phyloP scores from a whole-genome alignment of 2,797 vertebrate species.

The Parauchenoglanis ngamensis region DNA sequence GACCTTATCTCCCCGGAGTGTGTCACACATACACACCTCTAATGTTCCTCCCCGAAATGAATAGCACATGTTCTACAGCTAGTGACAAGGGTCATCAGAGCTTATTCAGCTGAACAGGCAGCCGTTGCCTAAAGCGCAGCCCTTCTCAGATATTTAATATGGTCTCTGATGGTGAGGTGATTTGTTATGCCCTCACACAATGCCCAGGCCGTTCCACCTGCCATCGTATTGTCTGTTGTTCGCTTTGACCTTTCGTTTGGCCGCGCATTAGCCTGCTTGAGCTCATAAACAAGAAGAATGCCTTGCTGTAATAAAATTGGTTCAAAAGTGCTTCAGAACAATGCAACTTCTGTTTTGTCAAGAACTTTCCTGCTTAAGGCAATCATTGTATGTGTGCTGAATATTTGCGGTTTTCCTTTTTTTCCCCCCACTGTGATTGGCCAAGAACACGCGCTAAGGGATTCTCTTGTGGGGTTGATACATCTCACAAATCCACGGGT shows the following conservation, averaged over 20 bases:
- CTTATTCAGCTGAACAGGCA: conserved; percentile 7
- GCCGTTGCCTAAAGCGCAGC: conserved; percentile 2
- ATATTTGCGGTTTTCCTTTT: conserved; percentile 55
- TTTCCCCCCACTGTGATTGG: neutral
- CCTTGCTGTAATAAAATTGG: conserved; percentile 25
- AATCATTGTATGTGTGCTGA: conserved; percentile 41
- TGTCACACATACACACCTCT: conserved; percentile 15
- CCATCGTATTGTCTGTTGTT: conserved; percentile 42
- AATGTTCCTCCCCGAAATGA: conserved; percentile 41
- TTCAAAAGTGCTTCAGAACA: conserved; percentile 34
- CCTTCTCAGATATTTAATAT: conserved; percentile 37
- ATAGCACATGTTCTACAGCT: conserved; percentile 46
- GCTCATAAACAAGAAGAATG: conserved; percentile 36
- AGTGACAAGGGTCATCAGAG: conserved; percentile 26
- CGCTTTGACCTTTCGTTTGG: conserved; percentile 46
- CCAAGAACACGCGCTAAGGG: neutral
- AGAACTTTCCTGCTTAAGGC: conserved; percentile 49
- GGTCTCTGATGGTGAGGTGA: conserved; percentile 46
- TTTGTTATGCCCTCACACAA: conserved; percentile 47
- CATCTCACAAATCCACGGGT: conserved; percentile 36
- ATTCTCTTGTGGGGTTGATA: conserved; percentile 27
- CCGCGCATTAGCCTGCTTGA: conserved; percentile 15
- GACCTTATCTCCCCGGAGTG: conserved; percentile 15
- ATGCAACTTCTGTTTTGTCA: conserved; percentile 22
- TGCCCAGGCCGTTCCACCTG: conserved; percentile 55